Base-by-base conservation (phyloP, 2,113 vertebrate genomes). In the Hucho hucho region DNA sequence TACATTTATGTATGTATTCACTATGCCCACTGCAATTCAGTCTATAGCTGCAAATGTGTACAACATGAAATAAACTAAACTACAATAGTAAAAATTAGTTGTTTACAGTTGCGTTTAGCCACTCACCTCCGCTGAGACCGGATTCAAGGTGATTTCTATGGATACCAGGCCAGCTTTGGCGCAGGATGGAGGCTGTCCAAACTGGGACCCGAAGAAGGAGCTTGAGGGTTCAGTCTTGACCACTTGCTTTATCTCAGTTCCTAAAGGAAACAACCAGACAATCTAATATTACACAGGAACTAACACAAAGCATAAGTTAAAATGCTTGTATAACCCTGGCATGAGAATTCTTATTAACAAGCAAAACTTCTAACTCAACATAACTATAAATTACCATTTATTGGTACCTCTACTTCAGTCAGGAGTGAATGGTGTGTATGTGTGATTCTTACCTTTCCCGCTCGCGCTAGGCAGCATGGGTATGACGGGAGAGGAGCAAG, bases 111-210 rank as follows among this genome's bases (percentile, higher is more conserved):
- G 65, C 25, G 46, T 11, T 69, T 68, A 72, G 46, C 43, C 22
- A 58, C 84, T 92, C 90, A 99, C 98, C 96, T 98, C 95, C 73
- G 97, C 95, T 72, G 95, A 97, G 3, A 94, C 89, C 13, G 96
- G 95, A 83, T 95, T 96, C 80, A 99, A 90, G 12, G 96, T 98
- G 82, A 99, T 97, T 5, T 96, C 95, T 87, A 99, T 95, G 85
- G 98, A 97, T 70, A 98, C 96, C 75, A 96, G 91, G 70, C 96
- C 95, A 18, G 95, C 93, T 88, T 94, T 95, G 26, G 95, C 94
- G 79, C 95, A 97, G 26, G 96, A 95, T 25, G 93, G 90, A 11
- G 92, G 92, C 49, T 53, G 49, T 37, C 83, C 93, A 74, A 95
- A 94, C 37, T 93, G 93, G 47, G 92, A 71, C 49, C 49, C 49